phyloP scores from a whole-genome alignment of 53 echinoderm and acorn worm species.

The Actinopyga echinites region DNA sequence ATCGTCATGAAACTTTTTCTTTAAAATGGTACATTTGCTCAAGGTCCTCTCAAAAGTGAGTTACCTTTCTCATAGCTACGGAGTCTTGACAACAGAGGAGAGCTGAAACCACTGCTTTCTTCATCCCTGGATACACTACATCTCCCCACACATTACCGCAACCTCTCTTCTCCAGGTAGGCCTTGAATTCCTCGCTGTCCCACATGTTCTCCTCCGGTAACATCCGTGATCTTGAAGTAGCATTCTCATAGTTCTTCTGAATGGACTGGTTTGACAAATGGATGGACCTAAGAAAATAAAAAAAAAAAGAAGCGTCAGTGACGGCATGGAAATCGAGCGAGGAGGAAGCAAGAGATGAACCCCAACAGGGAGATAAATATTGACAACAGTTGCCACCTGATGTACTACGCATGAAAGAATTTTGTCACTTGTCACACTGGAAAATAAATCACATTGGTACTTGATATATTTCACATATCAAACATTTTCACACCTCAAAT shows the following conservation, averaged over 20 bases:
- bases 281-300: conserved; percentile 64
- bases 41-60: neutral
- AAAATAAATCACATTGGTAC: too few species aligned
- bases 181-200: conserved; percentile 76
- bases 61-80: conserved; percentile 89
- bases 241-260: conserved; percentile 85
- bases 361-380: too few species aligned
- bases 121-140: conserved; percentile 94
- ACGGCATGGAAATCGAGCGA: too few species aligned
- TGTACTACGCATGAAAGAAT: too few species aligned
- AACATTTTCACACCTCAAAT: too few species aligned
- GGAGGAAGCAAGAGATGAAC: too few species aligned
- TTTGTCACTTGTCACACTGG: too few species aligned
- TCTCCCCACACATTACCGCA: conserved; percentile 82
- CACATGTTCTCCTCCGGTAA: conserved; percentile 98
- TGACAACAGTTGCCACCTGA: too few species aligned
- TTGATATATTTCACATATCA: too few species aligned
- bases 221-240: conserved; percentile 58
- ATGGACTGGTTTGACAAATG: conserved; percentile 97
- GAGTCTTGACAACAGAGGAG: conserved; percentile 90
- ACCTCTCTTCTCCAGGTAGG: conserved; percentile 81
- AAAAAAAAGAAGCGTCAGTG: neutral
- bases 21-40: neutral
- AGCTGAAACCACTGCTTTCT: conserved; percentile 80
- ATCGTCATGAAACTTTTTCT: too few species aligned